These are phyloP conservation scores for Tanytarsus gracilentus DNA, from an alignment of 2,888 invertebrate species.

Conservation along the genomic window DNA sequence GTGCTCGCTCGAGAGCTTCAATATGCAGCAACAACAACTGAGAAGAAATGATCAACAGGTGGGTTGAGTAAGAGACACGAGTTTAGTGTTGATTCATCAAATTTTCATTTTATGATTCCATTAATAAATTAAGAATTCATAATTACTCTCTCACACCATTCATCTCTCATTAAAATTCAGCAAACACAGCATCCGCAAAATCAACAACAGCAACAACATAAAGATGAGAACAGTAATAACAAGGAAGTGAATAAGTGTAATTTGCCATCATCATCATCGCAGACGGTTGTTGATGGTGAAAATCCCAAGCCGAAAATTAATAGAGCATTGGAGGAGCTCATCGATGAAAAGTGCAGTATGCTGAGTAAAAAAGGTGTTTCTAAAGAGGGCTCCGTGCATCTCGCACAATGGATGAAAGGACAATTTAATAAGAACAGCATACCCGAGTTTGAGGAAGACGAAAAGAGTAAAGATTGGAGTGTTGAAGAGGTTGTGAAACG, in stretches of 20 bases:
- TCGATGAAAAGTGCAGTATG: slow-evolving; percentile 55
- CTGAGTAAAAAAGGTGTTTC: slow-evolving; percentile 53
- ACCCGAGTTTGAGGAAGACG: slow-evolving; percentile 35
- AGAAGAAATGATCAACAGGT: slow-evolving; percentile 36
- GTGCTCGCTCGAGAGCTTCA: slow-evolving; percentile 43
- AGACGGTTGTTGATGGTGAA: no score
- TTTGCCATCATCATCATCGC: no score
- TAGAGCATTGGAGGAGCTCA: slow-evolving; percentile 51
- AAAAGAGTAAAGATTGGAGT: slow-evolving; percentile 52
- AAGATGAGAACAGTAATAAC: no score
- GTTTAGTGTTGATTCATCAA: neutral
- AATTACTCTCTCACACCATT: no score
- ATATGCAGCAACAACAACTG: slow-evolving; percentile 34
- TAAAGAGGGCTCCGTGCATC: slow-evolving; percentile 62
- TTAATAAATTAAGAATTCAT: no score
- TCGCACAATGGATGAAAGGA: slow-evolving; percentile 74
- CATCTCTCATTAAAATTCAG: no score
- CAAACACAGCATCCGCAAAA: neutral
- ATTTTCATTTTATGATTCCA: no score
- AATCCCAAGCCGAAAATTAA: slow-evolving; percentile 31
- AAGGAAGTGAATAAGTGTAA: no score
- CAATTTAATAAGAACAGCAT: slow-evolving; percentile 50
- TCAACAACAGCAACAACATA: neutral
- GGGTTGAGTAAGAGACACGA: slow-evolving; percentile 55
- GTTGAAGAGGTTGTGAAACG: slow-evolving; percentile 61